Evolutionary conservation across 2,888 invertebrate genomes (phyloP), one percentile per base, ranked within the genome.

Genomic region (Caenorhabditis sp.): DNA sequence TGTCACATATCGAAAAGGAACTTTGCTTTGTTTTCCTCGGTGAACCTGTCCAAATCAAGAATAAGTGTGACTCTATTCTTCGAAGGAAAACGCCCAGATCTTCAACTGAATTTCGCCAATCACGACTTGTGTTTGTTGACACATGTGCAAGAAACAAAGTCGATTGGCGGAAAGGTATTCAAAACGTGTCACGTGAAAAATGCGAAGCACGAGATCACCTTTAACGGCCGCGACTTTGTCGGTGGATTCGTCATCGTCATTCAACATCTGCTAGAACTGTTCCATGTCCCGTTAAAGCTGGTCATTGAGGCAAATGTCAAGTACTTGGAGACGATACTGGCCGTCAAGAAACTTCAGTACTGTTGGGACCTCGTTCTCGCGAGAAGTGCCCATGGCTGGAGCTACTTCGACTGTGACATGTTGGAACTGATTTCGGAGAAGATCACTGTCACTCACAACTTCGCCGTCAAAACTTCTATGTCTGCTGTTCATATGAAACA

Each of bases 61-160:
- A 27, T 45, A 20, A 43, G 43, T 17, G 45, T 58, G n/a, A 58
- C 27, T 15, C 30, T 58, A 7, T n/a, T 15, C n/a, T 50, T 50
- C 11, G 1, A 2, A 1, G 50, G 32, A 30, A n/a, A 35, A 32
- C 27, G 30, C 20, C 17, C 26, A 43, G 17, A 43, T 8, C 27
- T 58, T 2, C 13, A 20, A 13, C 45, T 41, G 56, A n/a, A n/a
- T n/a, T n/a, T n/a, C n/a, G n/a, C n/a, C n/a, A n/a, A n/a, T n/a
- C n/a, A n/a, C n/a, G n/a, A n/a, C n/a, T n/a, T n/a, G 8, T 43
- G 5, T 58, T 58, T 17, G 43, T 32, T 3, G 7, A 22, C 0
- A 8, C 20, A 58, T 13, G 13, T 43, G 2, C 20, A 41, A 6
- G 11, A 32, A 11, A 5, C 27, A 4, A 20, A 20, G 22, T n/a